Evolutionary conservation across 2,113 vertebrate species (phyloP).

Genomic region (Corythaixoides concolor): DNA sequence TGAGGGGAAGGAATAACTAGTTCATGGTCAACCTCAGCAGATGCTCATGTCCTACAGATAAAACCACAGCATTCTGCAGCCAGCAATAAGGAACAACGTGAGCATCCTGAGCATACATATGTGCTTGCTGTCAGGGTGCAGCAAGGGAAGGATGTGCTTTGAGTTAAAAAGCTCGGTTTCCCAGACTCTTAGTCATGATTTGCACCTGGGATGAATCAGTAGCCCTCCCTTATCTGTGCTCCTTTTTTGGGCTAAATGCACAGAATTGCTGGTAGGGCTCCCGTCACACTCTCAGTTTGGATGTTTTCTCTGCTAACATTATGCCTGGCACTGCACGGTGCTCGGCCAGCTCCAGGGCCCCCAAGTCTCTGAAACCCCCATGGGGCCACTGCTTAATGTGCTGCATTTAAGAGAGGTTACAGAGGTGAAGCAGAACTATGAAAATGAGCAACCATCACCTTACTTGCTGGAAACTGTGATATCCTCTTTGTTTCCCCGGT

Average conservation of each 20-base stretch:
- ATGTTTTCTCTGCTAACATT: background rate
- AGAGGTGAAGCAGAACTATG: background rate
- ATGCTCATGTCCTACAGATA: background rate
- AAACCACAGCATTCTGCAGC: background rate
- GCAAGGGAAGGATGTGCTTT: background rate
- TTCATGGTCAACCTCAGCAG: background rate
- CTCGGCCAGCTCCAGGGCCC: fast-evolving
- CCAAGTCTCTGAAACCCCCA: background rate
- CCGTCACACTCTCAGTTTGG: fast-evolving
- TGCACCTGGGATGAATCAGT: background rate
- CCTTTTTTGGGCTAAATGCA: background rate
- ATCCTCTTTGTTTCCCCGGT: background rate
- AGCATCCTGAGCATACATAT: background rate
- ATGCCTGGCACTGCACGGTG: fast-evolving
- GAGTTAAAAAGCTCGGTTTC: background rate
- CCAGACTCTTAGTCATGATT: background rate
- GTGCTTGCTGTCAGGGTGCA: fast-evolving
- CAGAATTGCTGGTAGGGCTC: background rate
- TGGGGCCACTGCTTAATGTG: background rate
- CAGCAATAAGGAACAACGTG: background rate
- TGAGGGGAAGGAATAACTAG: background rate
- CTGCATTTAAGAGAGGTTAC: background rate
- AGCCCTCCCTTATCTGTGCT: background rate
- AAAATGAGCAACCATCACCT: background rate
- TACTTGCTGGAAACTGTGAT: background rate